These are phyloP conservation scores for Lypha dubia DNA, from an alignment of 2,888 invertebrate genomes.

Conservation along the genomic window DNA sequence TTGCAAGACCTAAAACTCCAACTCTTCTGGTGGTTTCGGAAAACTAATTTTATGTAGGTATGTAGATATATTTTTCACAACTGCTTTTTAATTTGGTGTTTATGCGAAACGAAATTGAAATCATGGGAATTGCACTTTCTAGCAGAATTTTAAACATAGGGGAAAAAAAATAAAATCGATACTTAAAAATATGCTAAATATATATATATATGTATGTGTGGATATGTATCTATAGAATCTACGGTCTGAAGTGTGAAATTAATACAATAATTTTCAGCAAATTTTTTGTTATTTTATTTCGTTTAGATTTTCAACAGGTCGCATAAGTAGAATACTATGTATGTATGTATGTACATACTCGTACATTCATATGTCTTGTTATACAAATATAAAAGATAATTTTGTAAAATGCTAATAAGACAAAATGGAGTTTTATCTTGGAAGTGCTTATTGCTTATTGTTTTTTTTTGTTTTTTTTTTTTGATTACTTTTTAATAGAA, in stretches of 20 bases:
- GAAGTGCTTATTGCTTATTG: neutral
- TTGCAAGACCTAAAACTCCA: no score
- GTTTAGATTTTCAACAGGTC: no score
- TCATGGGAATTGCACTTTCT: neutral
- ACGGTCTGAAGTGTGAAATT: neutral
- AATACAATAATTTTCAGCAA: neutral
- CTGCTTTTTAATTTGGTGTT: neutral
- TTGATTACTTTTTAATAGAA: neutral
- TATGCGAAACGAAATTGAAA: conserved; percentile 1
- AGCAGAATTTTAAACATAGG: neutral
- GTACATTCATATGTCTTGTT: no score
- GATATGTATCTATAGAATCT: no score
- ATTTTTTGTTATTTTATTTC: neutral
- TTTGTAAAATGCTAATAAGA: conserved; percentile 17
- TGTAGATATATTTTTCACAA: no score
- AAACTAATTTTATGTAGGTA: no score
- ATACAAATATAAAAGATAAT: conserved; percentile 1
- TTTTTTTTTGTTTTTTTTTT: no score
- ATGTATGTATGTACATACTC: no score
- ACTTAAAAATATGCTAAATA: neutral
- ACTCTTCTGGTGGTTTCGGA: no score
- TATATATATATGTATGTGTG: neutral
- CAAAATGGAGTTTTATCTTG: conserved; percentile 19
- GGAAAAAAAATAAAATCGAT: no score
- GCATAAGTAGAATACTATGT: no score